Evolutionary conservation across 2,888 invertebrate genomes (phyloP).

Genomic region (Ornithoptera priamus): DNA sequence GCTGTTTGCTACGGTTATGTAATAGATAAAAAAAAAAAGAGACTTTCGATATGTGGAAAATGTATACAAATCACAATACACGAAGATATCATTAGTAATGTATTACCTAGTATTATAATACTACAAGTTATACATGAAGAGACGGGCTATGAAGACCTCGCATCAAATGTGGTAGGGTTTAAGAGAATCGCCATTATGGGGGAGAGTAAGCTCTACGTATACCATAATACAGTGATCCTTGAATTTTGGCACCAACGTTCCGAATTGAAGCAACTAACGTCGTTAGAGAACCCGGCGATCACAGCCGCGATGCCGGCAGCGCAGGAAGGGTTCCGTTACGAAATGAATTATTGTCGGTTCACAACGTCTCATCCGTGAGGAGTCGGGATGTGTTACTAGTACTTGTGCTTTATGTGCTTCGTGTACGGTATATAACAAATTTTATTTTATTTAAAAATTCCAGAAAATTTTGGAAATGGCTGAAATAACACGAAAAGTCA

Average conservation of each 20-base stretch:
- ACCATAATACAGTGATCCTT: slow-evolving; percentile 14
- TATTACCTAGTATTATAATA: background rate
- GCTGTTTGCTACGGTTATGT: background rate
- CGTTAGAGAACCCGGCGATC: background rate
- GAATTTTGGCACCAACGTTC: slow-evolving; percentile 38
- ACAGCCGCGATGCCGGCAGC: background rate
- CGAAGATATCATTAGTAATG: background rate
- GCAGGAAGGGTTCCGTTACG: slow-evolving; percentile 13
- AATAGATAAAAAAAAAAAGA: slow-evolving; percentile 1
- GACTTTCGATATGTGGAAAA: background rate
- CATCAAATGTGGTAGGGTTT: background rate
- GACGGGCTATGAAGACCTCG: too few species aligned
- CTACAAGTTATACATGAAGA: slow-evolving; percentile 6
- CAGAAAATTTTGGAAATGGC: too few species aligned
- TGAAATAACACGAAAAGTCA: too few species aligned
- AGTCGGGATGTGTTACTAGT: background rate
- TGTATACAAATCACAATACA: slow-evolving; percentile 8
- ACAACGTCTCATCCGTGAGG: slow-evolving; percentile 51
- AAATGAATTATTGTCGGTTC: slow-evolving; percentile 65
- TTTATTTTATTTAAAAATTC: too few species aligned
- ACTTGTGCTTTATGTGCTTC: background rate
- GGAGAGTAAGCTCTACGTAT: background rate
- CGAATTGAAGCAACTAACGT: slow-evolving; percentile 35
- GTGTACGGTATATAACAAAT: too few species aligned
- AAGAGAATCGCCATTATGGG: background rate